Evolutionary conservation across 2,888 invertebrate species (phyloP).

Genomic region (Limenitis camilla): DNA sequence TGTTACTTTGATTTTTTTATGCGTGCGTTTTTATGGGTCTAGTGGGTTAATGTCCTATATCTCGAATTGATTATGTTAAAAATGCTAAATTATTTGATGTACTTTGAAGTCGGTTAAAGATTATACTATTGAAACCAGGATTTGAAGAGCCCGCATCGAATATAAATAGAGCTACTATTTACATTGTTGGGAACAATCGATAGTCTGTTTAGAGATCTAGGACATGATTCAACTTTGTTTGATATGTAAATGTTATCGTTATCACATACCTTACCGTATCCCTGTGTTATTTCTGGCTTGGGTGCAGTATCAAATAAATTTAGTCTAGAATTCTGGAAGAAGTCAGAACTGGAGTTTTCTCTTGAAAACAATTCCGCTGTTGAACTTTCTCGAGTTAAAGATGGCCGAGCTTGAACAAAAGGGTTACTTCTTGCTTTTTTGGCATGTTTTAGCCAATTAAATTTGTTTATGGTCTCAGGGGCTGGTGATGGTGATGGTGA

Average conservation of each 20-base stretch:
- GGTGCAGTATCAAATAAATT: conserved; percentile 64
- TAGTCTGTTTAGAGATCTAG: background rate
- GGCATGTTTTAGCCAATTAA: conserved; percentile 56
- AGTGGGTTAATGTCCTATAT: too few species aligned
- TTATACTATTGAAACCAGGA: too few species aligned
- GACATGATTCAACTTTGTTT: background rate
- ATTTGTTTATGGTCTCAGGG: conserved; percentile 44
- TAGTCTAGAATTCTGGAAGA: conserved; percentile 62
- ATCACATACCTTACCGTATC: conserved; percentile 46
- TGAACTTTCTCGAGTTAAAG: conserved; percentile 59
- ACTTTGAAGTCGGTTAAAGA: too few species aligned
- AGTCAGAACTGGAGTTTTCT: conserved; percentile 58
- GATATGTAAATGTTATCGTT: background rate
- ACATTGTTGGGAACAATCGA: too few species aligned
- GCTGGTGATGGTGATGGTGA: conserved; percentile 44
- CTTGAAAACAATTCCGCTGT: conserved; percentile 57
- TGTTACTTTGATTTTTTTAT: too few species aligned
- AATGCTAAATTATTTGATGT: too few species aligned
- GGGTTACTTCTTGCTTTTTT: conserved; percentile 52
- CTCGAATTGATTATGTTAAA: too few species aligned
- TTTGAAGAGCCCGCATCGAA: too few species aligned
- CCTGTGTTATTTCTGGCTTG: conserved; percentile 48
- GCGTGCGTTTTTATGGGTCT: too few species aligned
- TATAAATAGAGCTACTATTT: too few species aligned
- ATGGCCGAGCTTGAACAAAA: conserved; percentile 56